phyloP scores from a whole-genome alignment of 2,113 vertebrate genomes.

The Dinomys branickii region DNA sequence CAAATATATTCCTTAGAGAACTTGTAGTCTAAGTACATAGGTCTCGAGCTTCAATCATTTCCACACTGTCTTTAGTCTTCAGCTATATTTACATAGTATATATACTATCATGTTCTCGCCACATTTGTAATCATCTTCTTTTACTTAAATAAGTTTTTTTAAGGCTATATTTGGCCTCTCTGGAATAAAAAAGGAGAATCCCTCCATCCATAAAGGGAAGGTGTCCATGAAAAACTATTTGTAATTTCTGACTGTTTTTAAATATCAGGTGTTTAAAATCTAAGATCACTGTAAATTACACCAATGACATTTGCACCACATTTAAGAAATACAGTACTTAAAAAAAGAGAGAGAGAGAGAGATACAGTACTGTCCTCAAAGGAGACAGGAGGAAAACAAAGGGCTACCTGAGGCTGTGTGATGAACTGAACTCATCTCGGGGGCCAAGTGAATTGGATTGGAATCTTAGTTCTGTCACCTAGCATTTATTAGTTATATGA shows the following conservation, averaged over 20 bases:
- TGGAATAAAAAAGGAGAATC: background rate
- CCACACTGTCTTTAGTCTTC: background rate
- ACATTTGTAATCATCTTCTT: background rate
- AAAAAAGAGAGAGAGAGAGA: no score
- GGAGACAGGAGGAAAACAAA: background rate
- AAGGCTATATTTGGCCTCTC: background rate
- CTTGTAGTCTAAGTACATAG: background rate
- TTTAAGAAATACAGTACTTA: background rate
- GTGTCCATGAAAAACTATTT: background rate
- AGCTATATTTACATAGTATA: background rate
- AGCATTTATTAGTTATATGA: background rate
- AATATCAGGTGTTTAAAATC: background rate
- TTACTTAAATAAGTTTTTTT: background rate
- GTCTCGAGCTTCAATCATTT: background rate
- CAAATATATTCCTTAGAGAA: background rate
- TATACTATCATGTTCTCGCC: background rate
- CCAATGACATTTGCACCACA: background rate
- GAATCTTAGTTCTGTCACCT: background rate
- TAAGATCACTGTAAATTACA: background rate
- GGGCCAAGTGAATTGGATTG: background rate
- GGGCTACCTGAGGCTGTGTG: background rate
- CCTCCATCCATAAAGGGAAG: constrained; percentile 1
- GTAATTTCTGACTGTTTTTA: background rate
- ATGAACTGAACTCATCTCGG: background rate
- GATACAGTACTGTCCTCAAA: background rate